A percentile compares a stretch with the other conserved stretches of the same genome.
phyloP scores from a whole-genome alignment of 1,140 invertebrate genomes.

The Drosophila ogumai region DNA sequence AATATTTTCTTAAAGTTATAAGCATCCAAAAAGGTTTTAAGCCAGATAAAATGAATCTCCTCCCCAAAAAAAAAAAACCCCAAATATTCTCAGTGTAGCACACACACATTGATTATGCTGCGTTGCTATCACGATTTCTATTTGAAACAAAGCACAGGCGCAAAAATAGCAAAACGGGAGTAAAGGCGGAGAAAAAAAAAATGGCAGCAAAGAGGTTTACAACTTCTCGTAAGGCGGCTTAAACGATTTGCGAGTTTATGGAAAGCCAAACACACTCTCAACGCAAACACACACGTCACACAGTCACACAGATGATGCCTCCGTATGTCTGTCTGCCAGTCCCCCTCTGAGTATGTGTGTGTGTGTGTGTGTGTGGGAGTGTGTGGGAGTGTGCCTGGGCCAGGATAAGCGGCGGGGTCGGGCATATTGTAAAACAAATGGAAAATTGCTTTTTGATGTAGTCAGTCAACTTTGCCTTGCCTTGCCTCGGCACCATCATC shows the following conservation, averaged over 20 bases:
- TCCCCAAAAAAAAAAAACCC: neutral
- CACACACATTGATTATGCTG: conserved; percentile 60
- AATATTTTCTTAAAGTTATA: neutral
- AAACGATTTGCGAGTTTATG: conserved; percentile 82
- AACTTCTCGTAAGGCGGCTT: conserved; percentile 81
- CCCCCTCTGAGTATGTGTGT: neutral
- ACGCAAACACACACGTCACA: conserved; percentile 51
- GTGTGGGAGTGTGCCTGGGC: conserved; percentile 1
- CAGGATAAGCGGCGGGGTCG: conserved; percentile 38
- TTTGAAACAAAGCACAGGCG: conserved; percentile 46
- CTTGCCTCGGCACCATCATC: conserved; percentile 43
- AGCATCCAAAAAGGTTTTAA: too few species aligned
- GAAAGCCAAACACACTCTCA: conserved; percentile 79
- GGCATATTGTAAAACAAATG: conserved; percentile 76
- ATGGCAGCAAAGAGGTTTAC: conserved; percentile 77
- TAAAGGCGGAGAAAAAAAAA: conserved; percentile 33
- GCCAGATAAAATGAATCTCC: too few species aligned
- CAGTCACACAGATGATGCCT: conserved; percentile 33
- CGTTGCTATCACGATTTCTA: conserved; percentile 66
- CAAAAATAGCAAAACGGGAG: conserved; percentile 24
- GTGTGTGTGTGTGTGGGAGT: conserved; percentile 9
- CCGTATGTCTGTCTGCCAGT: conserved; percentile 4
- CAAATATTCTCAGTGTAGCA: conserved; percentile 36
- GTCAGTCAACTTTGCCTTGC: conserved; percentile 59
- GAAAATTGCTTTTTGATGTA: conserved; percentile 84